Evolutionary conservation across 2,797 vertebrate species (phyloP), one percentile per base, ranked within the genome.

Genomic region (Anguilla megastoma): DNA sequence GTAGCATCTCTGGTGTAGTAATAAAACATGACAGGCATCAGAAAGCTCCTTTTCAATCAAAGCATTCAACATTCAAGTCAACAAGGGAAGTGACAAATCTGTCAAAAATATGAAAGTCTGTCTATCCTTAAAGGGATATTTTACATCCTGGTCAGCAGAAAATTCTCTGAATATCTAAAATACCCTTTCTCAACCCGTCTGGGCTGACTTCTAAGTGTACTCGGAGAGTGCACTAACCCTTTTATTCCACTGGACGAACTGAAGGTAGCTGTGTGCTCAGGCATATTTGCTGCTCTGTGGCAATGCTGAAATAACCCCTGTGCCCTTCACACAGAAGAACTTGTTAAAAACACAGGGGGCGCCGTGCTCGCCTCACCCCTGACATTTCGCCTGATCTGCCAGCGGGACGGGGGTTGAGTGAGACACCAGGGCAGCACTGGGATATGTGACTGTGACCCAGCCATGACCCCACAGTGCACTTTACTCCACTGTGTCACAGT

Each of bases 391-490:
- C 90, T 90, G 88, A 89, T 92, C 93, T 91, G 90, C 87, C 91
- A 92, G 41, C 14, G 82, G 30, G 82, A 84, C 48, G 18, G 48
- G 80, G 63, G 60, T 84, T 71, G 50, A 85, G 41, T 71, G 60
- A 14, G 90, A 91, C 60, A 16, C 93, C 89, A 91, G 92, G 91
- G 91, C 90, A 52, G 90, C 90, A 90, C 92, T 89, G 91, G 92
- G 92, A 93, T 91, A 92, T 90, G 92, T 88, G 85, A 89, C 87
- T 88, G 84, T 95, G 95, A 96, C 95, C 95, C 88, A 91, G 91
- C 92, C 87, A 10, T 95, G 95, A 96, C 95, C 96, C 92, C 90
- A 27, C 89, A 45, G 90, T 90, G 88, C 93, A 90, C 91, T 93
- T 93, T 92, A 89, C 91, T 87, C 63, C 92, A 89, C 92, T 91